These are phyloP conservation scores for Neopelma chrysocephalum DNA, from an alignment of 2,797 vertebrate genomes.

Conservation along the genomic window DNA sequence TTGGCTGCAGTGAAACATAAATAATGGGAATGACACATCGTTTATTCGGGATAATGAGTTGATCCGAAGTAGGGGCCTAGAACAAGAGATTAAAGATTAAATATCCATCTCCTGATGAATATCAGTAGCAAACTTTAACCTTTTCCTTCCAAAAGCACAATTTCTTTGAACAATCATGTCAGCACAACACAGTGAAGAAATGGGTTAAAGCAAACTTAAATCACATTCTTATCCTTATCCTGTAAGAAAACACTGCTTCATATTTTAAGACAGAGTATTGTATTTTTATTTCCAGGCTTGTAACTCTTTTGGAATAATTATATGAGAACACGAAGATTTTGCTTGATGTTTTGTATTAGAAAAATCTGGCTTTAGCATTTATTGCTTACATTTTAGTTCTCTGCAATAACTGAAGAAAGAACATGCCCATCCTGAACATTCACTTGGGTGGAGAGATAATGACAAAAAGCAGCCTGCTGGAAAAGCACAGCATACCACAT, in stretches of 20 bases:
- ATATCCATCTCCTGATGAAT: conserved; percentile 87
- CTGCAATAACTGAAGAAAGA: conserved; percentile 47
- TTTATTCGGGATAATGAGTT: conserved; percentile 88
- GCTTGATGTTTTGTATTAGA: conserved; percentile 6
- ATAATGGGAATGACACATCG: conserved; percentile 84
- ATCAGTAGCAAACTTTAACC: conserved; percentile 87
- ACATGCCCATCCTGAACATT: conserved; percentile 51
- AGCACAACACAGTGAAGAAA: conserved; percentile 60
- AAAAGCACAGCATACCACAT: conserved; percentile 67
- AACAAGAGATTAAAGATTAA: conserved; percentile 89
- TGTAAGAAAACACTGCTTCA: conserved; percentile 10
- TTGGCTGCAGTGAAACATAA: conserved; percentile 86
- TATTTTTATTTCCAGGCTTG: conserved; percentile 18
- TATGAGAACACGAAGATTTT: conserved; percentile 26
- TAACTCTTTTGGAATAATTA: background rate
- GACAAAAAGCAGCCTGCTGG: conserved; percentile 69
- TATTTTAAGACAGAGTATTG: conserved; percentile 31
- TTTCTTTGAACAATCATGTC: conserved; percentile 70
- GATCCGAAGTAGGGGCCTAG: conserved; percentile 84
- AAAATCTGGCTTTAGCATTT: conserved; percentile 33
- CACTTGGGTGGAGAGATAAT: conserved; percentile 71
- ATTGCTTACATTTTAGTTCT: conserved; percentile 47
- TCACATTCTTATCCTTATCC: conserved; percentile 27
- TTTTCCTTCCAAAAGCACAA: conserved; percentile 83
- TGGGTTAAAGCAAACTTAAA: conserved; percentile 53